Percentiles rank a stretch among this genome's conserved stretches.
Conservation (phyloP, 2,888 invertebrate species). For the Rhagonycha fulva region DNA sequence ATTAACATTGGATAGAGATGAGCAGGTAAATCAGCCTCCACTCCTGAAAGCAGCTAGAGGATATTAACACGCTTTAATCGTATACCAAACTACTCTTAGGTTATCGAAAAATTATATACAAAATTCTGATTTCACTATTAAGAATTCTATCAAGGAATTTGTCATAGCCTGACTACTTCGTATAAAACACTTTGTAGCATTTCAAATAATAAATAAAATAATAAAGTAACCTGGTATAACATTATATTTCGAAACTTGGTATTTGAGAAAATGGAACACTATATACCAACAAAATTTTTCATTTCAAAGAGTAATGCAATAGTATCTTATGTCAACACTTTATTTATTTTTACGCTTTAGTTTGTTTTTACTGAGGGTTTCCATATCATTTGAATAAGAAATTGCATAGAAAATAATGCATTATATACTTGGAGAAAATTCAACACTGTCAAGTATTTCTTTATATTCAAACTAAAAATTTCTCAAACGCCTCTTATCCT, state of each 20-base stretch:
- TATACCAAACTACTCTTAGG: too few species aligned
- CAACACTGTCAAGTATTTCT: background rate
- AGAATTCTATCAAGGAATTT: too few species aligned
- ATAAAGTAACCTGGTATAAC: background rate
- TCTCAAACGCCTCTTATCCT: background rate
- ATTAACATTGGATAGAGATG: too few species aligned
- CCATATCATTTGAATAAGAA: background rate
- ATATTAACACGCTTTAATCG: too few species aligned
- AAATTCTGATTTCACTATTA: too few species aligned
- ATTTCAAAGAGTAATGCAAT: background rate
- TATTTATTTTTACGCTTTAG: background rate
- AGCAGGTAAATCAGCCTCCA: too few species aligned
- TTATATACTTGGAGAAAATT: background rate
- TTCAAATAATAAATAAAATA: background rate
- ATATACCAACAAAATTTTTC: background rate
- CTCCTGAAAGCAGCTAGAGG: too few species aligned
- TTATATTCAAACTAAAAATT: background rate
- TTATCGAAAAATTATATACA: too few species aligned
- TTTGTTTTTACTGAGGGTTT: background rate
- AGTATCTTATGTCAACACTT: background rate
- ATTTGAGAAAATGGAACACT: background rate
- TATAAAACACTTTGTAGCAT: too few species aligned
- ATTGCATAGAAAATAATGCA: background rate
- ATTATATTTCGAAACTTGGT: background rate
- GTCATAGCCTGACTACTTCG: too few species aligned